A percentile compares a stretch with the other conserved stretches of the same genome.
Evolutionary conservation across 2,797 vertebrate species (phyloP).

Genomic region (Podarcis lilfordi): DNA sequence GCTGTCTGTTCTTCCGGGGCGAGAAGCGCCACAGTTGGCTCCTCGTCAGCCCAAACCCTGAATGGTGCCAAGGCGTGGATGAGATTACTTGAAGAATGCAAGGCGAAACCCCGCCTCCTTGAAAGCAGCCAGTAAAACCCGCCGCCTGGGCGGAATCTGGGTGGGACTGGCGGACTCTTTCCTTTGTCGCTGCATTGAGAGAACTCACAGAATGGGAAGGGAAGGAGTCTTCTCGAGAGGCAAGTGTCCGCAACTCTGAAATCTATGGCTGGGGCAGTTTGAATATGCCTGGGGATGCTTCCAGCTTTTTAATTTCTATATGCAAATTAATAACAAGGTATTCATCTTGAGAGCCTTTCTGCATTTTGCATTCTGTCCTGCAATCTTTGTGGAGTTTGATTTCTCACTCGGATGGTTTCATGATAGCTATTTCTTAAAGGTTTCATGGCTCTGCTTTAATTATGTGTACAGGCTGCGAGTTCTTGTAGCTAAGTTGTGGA

Average conservation of each 20-base stretch:
- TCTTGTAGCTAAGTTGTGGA: neutral
- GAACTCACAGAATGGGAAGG: neutral
- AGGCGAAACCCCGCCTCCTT: neutral
- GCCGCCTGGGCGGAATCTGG: neutral
- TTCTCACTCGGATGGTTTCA: neutral
- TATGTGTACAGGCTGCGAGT: neutral
- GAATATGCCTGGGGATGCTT: neutral
- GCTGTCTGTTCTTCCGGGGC: too few species aligned
- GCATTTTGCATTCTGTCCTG: neutral
- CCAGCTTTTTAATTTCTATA: neutral
- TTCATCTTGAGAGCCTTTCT: neutral
- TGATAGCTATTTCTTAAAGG: neutral
- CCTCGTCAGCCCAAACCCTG: neutral
- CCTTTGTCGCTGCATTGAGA: constrained; percentile 2
- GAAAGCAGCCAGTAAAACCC: neutral
- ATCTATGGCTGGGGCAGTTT: neutral
- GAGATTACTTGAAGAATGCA: neutral
- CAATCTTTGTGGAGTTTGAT: neutral
- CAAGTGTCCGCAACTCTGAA: constrained; percentile 4
- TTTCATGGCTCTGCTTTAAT: neutral
- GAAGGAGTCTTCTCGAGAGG: neutral
- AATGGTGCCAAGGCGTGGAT: neutral
- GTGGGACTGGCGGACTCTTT: neutral
- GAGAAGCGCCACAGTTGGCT: accelerated
- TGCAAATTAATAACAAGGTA: neutral